Evolutionary conservation across 2,888 invertebrate species (phyloP).

Genomic region (Megalurothrips usitatus): DNA sequence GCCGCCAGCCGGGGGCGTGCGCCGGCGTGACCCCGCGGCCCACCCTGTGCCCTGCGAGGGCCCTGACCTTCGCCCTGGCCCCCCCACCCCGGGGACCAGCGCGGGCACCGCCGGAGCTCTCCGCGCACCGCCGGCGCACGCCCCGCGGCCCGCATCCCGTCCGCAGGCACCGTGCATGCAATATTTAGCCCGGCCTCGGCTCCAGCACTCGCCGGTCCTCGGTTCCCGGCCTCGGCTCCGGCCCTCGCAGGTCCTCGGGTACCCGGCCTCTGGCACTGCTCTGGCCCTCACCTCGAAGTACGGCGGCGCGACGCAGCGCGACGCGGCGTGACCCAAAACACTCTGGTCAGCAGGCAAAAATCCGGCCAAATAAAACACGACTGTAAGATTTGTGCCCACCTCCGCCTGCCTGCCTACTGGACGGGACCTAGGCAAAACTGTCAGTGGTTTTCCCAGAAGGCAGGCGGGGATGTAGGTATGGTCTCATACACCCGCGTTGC

Average conservation of each 20-base stretch:
- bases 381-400: too few relatives aligned
- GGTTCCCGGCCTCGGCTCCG: neutral
- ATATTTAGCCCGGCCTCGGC: constrained; percentile 15
- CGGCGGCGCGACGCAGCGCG: neutral
- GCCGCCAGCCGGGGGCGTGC: neutral
- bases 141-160: neutral
- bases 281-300: neutral
- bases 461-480: too few relatives aligned
- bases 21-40: neutral
- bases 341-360: too few relatives aligned
- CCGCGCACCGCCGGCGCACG: neutral
- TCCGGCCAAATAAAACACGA: too few relatives aligned
- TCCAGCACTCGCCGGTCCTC: neutral
- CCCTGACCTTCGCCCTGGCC: constrained; percentile 1
- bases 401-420: too few relatives aligned
- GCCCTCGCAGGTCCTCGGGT: neutral
- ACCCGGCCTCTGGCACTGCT: neutral
- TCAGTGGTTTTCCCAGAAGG: too few relatives aligned
- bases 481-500: too few relatives aligned
- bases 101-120: neutral
- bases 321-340: too few relatives aligned
- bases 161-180: neutral
- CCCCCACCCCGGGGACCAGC: neutral
- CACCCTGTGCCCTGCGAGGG: neutral
- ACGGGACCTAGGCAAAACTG: too few relatives aligned